Percentiles rank a stretch among this genome's conserved stretches.
Conservation (phyloP, 2,888 invertebrate species). For the Dynastes maya region DNA sequence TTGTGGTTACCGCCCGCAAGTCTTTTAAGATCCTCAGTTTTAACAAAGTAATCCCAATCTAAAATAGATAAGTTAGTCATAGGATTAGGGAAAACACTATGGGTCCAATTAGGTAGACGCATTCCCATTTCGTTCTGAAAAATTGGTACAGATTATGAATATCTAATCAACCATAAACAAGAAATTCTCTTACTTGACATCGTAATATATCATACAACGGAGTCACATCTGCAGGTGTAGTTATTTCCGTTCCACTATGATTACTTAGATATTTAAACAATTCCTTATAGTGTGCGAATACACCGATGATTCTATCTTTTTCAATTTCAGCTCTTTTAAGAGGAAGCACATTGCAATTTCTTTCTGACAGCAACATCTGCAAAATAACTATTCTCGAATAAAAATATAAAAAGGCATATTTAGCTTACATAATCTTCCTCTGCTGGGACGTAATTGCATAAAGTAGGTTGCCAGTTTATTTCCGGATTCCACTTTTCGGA, state of each 20-base stretch:
- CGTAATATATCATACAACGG: constrained; percentile 32
- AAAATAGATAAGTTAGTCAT: constrained; percentile 33
- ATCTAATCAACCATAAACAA: not conserved
- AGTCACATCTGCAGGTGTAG: constrained; percentile 27
- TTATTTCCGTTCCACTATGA: constrained; percentile 22
- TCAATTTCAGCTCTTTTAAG: constrained; percentile 28
- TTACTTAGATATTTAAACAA: constrained; percentile 20
- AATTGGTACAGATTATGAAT: not conserved
- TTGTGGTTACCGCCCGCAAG: constrained; percentile 12
- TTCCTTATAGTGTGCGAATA: constrained; percentile 9
- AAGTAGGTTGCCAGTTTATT: constrained; percentile 80
- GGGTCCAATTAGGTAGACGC: constrained; percentile 17
- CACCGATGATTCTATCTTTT: constrained; percentile 30
- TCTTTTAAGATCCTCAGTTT: constrained; percentile 25
- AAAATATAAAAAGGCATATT: not conserved
- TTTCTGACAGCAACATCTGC: constrained; percentile 29
- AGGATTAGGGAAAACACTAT: constrained; percentile 9
- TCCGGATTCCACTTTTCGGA: constrained; percentile 73
- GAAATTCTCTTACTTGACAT: constrained; percentile 31
- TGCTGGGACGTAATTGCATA: constrained; percentile 21
- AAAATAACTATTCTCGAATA: not conserved
- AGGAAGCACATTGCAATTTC: constrained; percentile 9
- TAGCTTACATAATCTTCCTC: constrained; percentile 33
- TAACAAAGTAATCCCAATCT: constrained; percentile 35
- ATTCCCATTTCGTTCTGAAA: constrained; percentile 31